Percentiles rank a stretch among this genome's conserved stretches.
phyloP scores from a whole-genome alignment of 2,888 invertebrate genomes.

The Diadegma fenestrale region DNA sequence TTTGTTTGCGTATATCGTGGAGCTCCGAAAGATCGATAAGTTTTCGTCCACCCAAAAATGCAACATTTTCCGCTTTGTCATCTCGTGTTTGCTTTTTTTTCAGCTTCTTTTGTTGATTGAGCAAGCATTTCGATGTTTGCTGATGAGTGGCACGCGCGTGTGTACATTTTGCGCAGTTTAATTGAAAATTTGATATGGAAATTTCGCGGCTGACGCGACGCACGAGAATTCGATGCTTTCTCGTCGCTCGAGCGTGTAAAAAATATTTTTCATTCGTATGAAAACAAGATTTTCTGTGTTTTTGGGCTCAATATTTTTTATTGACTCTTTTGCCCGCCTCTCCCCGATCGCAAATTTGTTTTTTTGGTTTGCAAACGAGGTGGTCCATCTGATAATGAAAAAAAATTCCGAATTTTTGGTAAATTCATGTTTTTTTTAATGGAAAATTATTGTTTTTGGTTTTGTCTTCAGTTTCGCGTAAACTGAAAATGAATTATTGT shows the following conservation, averaged over 20 bases:
- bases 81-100: neutral
- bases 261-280: neutral
- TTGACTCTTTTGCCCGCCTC: neutral
- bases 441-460: neutral
- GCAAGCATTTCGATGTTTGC: neutral
- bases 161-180: neutral
- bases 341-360: neutral
- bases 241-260: neutral
- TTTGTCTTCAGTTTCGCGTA: too few species aligned
- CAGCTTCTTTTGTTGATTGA: neutral
- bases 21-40: constrained; percentile 56
- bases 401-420: neutral
- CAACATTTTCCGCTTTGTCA: constrained; percentile 20
- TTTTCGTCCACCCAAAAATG: constrained; percentile 52
- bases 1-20: neutral
- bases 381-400: too few species aligned
- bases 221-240: neutral
- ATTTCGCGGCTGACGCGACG: neutral
- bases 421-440: neutral
- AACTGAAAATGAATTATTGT: too few species aligned
- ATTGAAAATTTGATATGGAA: neutral
- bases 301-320: neutral
- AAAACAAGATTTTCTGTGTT: neutral
- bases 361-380: too few species aligned
- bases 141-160: neutral